These are phyloP conservation scores for Scaptomyza graminum DNA, from an alignment of 1,140 invertebrate genomes.

Conservation along the genomic window DNA sequence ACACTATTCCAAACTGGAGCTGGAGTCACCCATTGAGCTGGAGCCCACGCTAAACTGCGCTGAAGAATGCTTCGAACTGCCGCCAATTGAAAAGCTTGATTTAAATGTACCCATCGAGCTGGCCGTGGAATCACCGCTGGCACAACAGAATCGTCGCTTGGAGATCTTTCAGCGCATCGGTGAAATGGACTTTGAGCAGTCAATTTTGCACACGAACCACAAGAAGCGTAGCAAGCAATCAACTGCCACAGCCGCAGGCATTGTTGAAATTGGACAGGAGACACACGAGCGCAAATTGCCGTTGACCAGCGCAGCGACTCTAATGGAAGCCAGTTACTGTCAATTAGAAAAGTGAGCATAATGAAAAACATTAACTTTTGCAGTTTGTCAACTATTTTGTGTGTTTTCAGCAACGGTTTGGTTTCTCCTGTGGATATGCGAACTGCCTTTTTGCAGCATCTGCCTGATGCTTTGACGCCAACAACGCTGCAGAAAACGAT, in stretches of 20 bases:
- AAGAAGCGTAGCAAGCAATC: conserved; percentile 40
- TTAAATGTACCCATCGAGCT: conserved; percentile 83
- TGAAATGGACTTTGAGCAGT: conserved; percentile 78
- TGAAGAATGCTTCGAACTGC: conserved; percentile 85
- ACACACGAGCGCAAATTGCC: conserved; percentile 51
- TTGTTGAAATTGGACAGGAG: conserved; percentile 79
- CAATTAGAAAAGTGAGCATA: conserved; percentile 61
- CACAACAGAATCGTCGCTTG: conserved; percentile 76
- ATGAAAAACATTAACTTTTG: neutral
- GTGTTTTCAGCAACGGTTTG: conserved; percentile 51
- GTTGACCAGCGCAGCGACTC: conserved; percentile 59
- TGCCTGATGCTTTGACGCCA: conserved; percentile 68
- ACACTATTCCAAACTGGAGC: conserved; percentile 44
- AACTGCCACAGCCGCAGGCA: conserved; percentile 34
- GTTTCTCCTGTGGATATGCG: conserved; percentile 64
- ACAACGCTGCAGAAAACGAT: conserved; percentile 61
- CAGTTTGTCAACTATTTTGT: neutral
- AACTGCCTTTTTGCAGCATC: conserved; percentile 51
- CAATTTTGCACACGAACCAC: conserved; percentile 59
- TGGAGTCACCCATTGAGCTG: conserved; percentile 65
- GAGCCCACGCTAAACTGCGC: conserved; percentile 82
- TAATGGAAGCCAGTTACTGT: conserved; percentile 81
- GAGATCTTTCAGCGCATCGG: conserved; percentile 79
- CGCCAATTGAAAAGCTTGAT: conserved; percentile 83
- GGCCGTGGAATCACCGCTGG: conserved; percentile 79